A percentile compares a stretch with the other conserved stretches of the same genome.
Evolutionary conservation across 2,113 vertebrate species (phyloP).

Genomic region (Pangasianodon gigas): DNA sequence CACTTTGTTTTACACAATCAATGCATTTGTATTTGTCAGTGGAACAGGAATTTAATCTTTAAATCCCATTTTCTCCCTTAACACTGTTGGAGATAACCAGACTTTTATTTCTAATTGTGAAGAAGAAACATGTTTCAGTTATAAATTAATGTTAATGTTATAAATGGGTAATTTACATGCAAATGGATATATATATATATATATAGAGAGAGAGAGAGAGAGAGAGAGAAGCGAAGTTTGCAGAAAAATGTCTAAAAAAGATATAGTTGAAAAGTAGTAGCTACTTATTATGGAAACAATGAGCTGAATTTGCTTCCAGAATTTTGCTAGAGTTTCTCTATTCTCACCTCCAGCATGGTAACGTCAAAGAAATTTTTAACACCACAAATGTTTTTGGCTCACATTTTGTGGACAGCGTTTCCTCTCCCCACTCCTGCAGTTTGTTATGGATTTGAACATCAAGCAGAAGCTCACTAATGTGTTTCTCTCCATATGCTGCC

Average conservation of each 20-base stretch:
- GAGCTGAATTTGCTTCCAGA: background rate
- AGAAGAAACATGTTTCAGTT: background rate
- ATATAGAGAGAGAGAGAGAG: no score
- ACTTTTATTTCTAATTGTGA: background rate
- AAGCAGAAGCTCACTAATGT: background rate
- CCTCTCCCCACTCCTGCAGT: background rate
- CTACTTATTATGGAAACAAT: background rate
- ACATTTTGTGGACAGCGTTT: background rate
- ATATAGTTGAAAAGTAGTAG: background rate
- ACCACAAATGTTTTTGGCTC: conserved; percentile 16
- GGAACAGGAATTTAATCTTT: background rate
- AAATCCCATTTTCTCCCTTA: background rate
- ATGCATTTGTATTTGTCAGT: background rate
- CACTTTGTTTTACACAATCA: background rate
- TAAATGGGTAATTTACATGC: background rate
- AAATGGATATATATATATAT: background rate
- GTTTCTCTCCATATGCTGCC: conserved; percentile 27
- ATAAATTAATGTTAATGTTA: background rate
- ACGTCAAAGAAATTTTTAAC: conserved; percentile 12
- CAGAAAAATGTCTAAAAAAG: background rate
- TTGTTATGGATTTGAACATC: conserved; percentile 5
- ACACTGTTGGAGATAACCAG: background rate
- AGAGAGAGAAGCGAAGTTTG: background rate
- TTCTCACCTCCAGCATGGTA: background rate
- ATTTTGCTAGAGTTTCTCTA: background rate